A percentile compares a stretch with the other conserved stretches of the same genome.
phyloP scores from a whole-genome alignment of 2,888 invertebrate genomes.

The Furcula furcula region DNA sequence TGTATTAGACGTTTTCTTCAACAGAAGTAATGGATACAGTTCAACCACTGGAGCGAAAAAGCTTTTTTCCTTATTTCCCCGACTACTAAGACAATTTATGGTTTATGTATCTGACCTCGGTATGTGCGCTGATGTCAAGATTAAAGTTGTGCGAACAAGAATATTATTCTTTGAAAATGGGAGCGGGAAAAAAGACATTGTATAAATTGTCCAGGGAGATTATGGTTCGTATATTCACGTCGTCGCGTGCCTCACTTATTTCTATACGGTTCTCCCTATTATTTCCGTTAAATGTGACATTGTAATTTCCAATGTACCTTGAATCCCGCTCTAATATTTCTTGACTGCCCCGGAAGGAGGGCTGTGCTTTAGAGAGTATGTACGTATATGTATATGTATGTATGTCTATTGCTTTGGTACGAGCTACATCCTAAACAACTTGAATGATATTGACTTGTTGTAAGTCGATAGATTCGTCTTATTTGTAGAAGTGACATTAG shows the following conservation, averaged over 20 bases:
- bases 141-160: conserved; percentile 55
- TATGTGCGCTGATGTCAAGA: conserved; percentile 50
- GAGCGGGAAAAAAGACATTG: conserved; percentile 39
- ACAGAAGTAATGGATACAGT: conserved; percentile 58
- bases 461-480: too few relatives aligned
- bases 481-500: too few relatives aligned
- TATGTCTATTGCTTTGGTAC: too few relatives aligned
- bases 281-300: too few relatives aligned
- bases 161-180: conserved; percentile 45
- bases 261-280: too few relatives aligned
- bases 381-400: too few relatives aligned
- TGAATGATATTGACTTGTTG: too few relatives aligned
- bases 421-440: too few relatives aligned
- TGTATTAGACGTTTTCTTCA: conserved; percentile 41
- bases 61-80: conserved; percentile 53
- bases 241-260: conserved; percentile 19
- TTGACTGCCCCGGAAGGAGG: too few relatives aligned
- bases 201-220: conserved; percentile 38
- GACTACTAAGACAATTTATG: conserved; percentile 61
- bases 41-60: conserved; percentile 51
- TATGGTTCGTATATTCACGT: conserved; percentile 31
- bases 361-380: too few relatives aligned
- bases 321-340: too few relatives aligned
- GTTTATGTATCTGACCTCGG: conserved; percentile 69
- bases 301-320: too few relatives aligned